These are phyloP conservation scores for Halcyon smyrnensis DNA, from an alignment of 2,797 vertebrate species.

Conservation along the genomic window DNA sequence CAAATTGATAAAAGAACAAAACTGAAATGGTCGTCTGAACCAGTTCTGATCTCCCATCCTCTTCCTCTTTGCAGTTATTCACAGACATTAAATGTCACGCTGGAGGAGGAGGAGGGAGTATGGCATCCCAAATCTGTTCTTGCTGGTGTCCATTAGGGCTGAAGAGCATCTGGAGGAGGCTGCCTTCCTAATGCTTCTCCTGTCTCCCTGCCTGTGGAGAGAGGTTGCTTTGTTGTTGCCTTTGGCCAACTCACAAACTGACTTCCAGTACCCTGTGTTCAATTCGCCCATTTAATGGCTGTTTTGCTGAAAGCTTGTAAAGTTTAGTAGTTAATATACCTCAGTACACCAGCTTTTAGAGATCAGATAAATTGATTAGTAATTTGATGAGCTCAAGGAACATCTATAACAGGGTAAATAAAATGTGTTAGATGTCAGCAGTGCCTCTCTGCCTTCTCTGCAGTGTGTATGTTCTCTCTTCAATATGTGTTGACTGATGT, in stretches of 20 bases:
- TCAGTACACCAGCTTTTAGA: slow-evolving; percentile 63
- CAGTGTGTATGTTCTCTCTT: slow-evolving; percentile 14
- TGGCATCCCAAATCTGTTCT: background rate
- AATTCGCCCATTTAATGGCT: slow-evolving; percentile 20
- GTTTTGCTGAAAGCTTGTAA: slow-evolving; percentile 56
- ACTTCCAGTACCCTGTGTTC: slow-evolving; percentile 37
- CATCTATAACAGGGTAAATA: slow-evolving; percentile 72
- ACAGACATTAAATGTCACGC: background rate
- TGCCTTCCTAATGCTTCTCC: background rate
- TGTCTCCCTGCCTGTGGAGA: background rate
- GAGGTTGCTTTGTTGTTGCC: background rate
- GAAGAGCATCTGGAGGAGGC: background rate
- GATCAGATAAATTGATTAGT: slow-evolving; percentile 69
- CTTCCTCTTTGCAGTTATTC: background rate
- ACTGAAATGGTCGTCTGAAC: background rate
- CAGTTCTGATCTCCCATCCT: background rate
- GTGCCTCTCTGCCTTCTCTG: slow-evolving; percentile 30
- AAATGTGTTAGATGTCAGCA: slow-evolving; percentile 61
- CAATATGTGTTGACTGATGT: slow-evolving; percentile 69
- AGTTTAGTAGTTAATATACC: slow-evolving; percentile 65
- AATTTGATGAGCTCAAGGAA: slow-evolving; percentile 70
- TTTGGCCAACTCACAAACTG: background rate
- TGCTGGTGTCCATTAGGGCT: fast-evolving
- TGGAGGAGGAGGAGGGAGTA: background rate
- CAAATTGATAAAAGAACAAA: background rate